Base-by-base conservation (phyloP, 2,888 invertebrate genomes). In the Caenorhabditis sp. region DNA sequence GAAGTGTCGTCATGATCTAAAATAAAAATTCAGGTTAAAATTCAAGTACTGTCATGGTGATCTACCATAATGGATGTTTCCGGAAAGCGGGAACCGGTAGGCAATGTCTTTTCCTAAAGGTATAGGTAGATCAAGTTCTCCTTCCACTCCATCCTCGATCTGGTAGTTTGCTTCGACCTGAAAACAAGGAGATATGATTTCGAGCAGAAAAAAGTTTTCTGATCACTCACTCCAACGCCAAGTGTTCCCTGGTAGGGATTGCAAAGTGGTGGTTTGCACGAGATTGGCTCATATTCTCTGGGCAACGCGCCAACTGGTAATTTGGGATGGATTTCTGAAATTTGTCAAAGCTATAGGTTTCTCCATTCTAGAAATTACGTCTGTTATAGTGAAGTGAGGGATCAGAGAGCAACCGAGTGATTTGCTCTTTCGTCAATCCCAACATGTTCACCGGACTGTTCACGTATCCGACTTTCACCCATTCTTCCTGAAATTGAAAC, bases 211-310 rank as follows among this genome's bases (percentile, higher is more conserved):
- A 5, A 19, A 19, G 19, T 47, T 19, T 4, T n/a, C 0, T 47
- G 7, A 19, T 19, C 19, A 41, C 66, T 59, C 58, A 88, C 87
- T 19, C 88, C 88, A 41, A 87, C 74, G 2, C 81, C 84, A n/a
- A 88, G 76, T 2, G 85, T 84, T 44, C 80, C 82, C 35, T 69
- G 56, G 69, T 87, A 87, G 1, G 88, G 88, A 56, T 87, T 87
- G 51, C 88, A 88, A 12, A 88, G 31, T 10, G 88, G 88, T 6
- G 88, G 86, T 47, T 85, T 85, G 63, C 88, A 88, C 22, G 83
- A 83, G 12, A 87, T 54, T 22, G 88, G 88, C 28, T 81, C 82
- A 44, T 77, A 80, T 16, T 85, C 80, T 59, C 80, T 79, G 22
- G 88, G 86, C 14, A 87, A 72, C 16, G 85, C 81, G 8, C 86